Evolutionary conservation across 2,888 invertebrate species (phyloP), one percentile per base, ranked within the genome.

Genomic region (Agrilus mali): DNA sequence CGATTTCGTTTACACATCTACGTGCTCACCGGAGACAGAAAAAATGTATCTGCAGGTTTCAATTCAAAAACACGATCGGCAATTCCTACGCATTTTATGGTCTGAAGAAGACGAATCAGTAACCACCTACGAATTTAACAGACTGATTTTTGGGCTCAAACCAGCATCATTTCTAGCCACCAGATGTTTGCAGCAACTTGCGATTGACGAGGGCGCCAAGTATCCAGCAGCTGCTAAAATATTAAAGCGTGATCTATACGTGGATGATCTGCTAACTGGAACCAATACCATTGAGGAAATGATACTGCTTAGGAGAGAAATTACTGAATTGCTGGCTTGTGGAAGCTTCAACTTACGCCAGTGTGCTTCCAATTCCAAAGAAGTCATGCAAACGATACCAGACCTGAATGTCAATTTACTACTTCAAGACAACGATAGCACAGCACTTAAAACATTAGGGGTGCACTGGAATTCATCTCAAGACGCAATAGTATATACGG

Each of bases 21-120:
- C 31, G 54, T 58, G 1, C 47, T 65, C 8, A 55, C 54, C 7
- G 59, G 58, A 1, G 63, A 65, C 42, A 7, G 55, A 52, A 13
- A 63, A 65, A 47, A 63, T 63, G 59, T 63, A 57, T 42, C 49
- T 59, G 1, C 59, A 60, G 43, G 53, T 61, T 14, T 7, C 33
- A 1, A 42, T 63, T 1, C 42, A 53, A 12, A 36, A 45, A 1
- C 44, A 49, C 2, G 55, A 64, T 40, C 41, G 52, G 13, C 33
- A 55, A 12, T 50, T 55, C 12, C 63, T 63, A 34, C 42, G 55
- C 10, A 61, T 67, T 7, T 36, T 65, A 6, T 65, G 64, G 64
- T 42, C 58, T 12, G 42, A 49, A 7, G 15, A 50, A 32, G 47
- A 49, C 4, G 31, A 40, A n/a, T 39, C 53, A 15, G 42, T 49